Evolutionary conservation across 2,888 invertebrate species (phyloP), one percentile per base, ranked within the genome.

Genomic region (Corythucha ciliata): DNA sequence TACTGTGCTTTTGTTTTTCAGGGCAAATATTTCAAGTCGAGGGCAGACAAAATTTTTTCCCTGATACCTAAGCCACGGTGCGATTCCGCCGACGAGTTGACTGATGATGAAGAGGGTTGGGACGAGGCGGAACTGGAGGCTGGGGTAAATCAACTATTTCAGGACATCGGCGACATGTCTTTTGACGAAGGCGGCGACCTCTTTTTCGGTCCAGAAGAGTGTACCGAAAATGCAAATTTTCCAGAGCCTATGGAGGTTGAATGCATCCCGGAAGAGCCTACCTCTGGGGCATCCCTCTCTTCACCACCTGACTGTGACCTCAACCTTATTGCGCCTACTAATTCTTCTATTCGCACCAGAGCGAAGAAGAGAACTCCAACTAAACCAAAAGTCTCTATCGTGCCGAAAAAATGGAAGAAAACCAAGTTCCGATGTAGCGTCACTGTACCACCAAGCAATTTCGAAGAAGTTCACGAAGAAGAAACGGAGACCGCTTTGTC

Each of bases 401-500:
- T 40, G 20, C n/a, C n/a, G n/a, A n/a, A n/a, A n/a, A 46, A 46
- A 46, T 46, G 46, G 34, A 20, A 46, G 34, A 46, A 45, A 45
- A 16, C 42, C 27, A 26, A 24, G 16, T 24, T 42, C 10, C 10
- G 7, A 10, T 6, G 16, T 18, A 26, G 7, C 10, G 16, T 26
- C 16, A 10, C 27, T 29, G 18, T 26, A 10, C 27, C 42, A 8
- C 42, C 27, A 26, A 16, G 29, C 29, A 8, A 29, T n/a, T 29
- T 29, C n/a, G 29, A 29, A 29, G 8, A 8, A 29, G 29, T n/a
- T 29, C 20, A 25, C 7, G 40, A 39, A 21, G 44, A 55, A 8
- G 27, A 39, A 36, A 18, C 25, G 20, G 7, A 25, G 7, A 32
- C 40, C 20, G 36, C 55, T 1, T 7, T 44, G 21, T 40, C 53